Evolutionary conservation across 2,113 vertebrate species (phyloP).

Genomic region (Paradisaea rubra): DNA sequence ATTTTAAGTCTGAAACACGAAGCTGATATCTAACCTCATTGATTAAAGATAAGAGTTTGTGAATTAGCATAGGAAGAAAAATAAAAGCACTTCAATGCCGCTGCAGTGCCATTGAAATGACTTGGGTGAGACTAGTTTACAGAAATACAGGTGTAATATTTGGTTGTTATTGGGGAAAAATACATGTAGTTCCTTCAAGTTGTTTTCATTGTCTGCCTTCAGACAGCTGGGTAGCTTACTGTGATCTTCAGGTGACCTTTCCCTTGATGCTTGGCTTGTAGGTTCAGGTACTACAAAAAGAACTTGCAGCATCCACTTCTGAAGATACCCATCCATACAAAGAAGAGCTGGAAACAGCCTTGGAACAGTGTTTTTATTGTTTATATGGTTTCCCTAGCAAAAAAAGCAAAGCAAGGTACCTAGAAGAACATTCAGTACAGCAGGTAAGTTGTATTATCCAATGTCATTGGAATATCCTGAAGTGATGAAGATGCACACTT

Average conservation of each 20-base stretch:
- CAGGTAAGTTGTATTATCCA: slow-evolving; percentile 72
- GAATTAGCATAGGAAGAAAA: background rate
- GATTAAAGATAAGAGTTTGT: background rate
- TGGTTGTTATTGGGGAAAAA: background rate
- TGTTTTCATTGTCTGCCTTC: background rate
- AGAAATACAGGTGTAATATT: background rate
- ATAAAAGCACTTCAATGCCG: background rate
- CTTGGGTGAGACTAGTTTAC: background rate
- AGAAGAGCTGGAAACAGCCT: slow-evolving; percentile 91
- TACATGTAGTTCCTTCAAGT: background rate
- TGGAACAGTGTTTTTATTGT: slow-evolving; percentile 97
- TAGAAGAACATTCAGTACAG: slow-evolving; percentile 92
- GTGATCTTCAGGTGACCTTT: background rate
- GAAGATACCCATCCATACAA: slow-evolving; percentile 88
- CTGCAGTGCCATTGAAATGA: background rate
- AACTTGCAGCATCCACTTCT: slow-evolving; percentile 75
- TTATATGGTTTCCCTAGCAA: slow-evolving; percentile 93
- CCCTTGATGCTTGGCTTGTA: slow-evolving; percentile 26
- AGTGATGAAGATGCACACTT: background rate
- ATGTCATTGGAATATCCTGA: background rate
- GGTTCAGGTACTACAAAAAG: slow-evolving; percentile 88
- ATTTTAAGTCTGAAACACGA: background rate
- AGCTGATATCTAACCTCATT: background rate
- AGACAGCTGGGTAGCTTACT: background rate
- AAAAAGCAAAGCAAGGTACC: slow-evolving; percentile 95